Base-by-base conservation (phyloP, 2,888 invertebrate species). In the Andrena haemorrhoa region DNA sequence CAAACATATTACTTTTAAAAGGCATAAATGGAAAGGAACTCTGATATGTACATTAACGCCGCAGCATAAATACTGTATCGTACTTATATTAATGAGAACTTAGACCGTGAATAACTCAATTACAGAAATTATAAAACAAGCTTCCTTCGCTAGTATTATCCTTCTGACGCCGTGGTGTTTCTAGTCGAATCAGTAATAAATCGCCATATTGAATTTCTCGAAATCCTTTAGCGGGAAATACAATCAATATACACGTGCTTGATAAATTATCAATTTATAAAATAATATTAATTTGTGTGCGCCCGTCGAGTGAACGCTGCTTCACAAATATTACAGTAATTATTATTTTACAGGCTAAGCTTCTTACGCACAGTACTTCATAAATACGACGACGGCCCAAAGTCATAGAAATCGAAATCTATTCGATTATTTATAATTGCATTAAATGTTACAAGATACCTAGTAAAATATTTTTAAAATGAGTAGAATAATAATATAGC, bases 201-300 rank as follows among this genome's bases (percentile, higher is more conserved):
- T 71, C 89, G 84, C 89, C 89, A 89, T 89, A 70, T 86, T 89
- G 89, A 66, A 78, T 82, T 75, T 68, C 61, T 63, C 49, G 31
- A 71, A 70, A 74, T 85, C 89, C 88, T 89, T 85, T 16, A 65
- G 88, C 88, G 89, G 88, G 88, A 88, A 83, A 56, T 88, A 86
- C 71, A 78, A 88, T 71, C 70, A 69, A 81, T 73, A 53, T 56
- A 49, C 16, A 65, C 16, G 41, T 41, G 41, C 69, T 76, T 64
- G 64, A 29, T 16, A 56, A 76, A 75, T 78, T 75, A 75, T 58
- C 66, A 10, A 60, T 61, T 51, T 51, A 12, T 35, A 8, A 29
- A 10, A n/a, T 31, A 69, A 31, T 26, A 31, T 31, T 7, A 33
- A 29, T 31, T 61, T n/a, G 0, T 26, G 35, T 12, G 12, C 6